phyloP scores from a whole-genome alignment of 2,797 vertebrate genomes.

The Pangasius mekongensis region DNA sequence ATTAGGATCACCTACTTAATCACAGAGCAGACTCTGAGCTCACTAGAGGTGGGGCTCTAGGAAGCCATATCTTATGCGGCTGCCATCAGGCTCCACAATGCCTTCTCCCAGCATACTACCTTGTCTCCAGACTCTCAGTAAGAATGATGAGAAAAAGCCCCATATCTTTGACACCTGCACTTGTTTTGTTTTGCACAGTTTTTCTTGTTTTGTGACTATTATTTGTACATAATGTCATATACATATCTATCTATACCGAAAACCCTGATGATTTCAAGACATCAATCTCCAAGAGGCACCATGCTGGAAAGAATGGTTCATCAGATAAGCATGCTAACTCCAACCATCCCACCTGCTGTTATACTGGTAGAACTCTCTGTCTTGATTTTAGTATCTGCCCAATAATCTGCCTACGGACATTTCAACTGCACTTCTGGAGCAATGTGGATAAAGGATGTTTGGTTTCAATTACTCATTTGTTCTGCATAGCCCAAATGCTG shows the following conservation, averaged over 20 bases:
- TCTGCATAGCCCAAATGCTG: neutral
- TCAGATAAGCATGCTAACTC: neutral
- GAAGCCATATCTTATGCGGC: neutral
- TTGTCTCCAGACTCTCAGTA: neutral
- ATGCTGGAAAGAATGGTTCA: neutral
- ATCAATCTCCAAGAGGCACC: neutral
- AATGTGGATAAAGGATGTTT: neutral
- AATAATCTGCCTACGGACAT: neutral
- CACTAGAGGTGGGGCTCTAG: neutral
- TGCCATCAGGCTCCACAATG: neutral
- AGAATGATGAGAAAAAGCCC: neutral
- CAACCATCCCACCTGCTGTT: neutral
- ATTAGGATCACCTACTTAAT: slow-evolving; percentile 16
- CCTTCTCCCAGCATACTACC: neutral
- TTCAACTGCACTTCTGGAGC: neutral
- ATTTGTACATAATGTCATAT: neutral
- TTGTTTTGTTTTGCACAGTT: neutral
- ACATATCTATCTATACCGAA: neutral
- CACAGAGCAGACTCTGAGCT: slow-evolving; percentile 7
- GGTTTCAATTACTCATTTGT: neutral
- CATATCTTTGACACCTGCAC: neutral
- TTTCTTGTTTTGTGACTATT: neutral
- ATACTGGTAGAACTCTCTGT: neutral
- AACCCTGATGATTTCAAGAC: neutral
- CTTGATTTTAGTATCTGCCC: neutral